Percentiles rank a stretch among this genome's conserved stretches.
Conservation (phyloP, 2,888 invertebrate species). For the Peribatodes rhomboidaria region DNA sequence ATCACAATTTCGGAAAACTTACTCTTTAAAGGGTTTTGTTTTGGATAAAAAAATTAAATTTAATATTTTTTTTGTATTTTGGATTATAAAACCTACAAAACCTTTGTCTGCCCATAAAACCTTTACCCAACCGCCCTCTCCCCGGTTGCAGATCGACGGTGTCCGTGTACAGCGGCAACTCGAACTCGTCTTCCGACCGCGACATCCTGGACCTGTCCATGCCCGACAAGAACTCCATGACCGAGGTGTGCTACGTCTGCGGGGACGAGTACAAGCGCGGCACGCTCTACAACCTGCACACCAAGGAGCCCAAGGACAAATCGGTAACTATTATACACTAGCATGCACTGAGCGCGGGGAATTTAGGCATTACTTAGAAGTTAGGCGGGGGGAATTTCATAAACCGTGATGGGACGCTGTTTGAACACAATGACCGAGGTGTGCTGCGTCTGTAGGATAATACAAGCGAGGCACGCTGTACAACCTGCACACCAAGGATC, state of each 20-base stretch:
- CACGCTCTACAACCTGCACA: constrained; percentile 90
- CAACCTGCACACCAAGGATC: constrained; percentile 88
- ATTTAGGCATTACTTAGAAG: too few species aligned
- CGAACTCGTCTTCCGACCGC: constrained; percentile 89
- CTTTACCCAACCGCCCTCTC: too few species aligned
- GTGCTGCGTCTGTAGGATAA: constrained; percentile 96
- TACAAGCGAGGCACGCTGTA: constrained; percentile 93
- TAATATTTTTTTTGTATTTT: too few species aligned
- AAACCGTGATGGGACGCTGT: too few species aligned
- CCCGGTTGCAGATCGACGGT: constrained; percentile 84
- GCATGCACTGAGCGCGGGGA: too few species aligned
- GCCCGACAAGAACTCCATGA: constrained; percentile 96
- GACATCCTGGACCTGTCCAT: constrained; percentile 96
- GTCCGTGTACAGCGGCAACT: constrained; percentile 83
- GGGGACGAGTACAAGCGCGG: constrained; percentile 95
- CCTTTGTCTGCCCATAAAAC: too few species aligned
- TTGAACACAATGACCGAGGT: constrained; percentile 95
- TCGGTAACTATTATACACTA: constrained; percentile 56
- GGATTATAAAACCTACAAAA: too few species aligned
- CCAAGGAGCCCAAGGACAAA: constrained; percentile 87
- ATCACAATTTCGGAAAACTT: too few species aligned
- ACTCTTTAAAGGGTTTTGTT: too few species aligned
- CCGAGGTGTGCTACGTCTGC: constrained; percentile 96
- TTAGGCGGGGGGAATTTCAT: too few species aligned
- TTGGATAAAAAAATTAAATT: too few species aligned